Evolutionary conservation across 2,113 vertebrate genomes (phyloP), one percentile per base, ranked within the genome.

Genomic region (Glaucidium brasilianum): DNA sequence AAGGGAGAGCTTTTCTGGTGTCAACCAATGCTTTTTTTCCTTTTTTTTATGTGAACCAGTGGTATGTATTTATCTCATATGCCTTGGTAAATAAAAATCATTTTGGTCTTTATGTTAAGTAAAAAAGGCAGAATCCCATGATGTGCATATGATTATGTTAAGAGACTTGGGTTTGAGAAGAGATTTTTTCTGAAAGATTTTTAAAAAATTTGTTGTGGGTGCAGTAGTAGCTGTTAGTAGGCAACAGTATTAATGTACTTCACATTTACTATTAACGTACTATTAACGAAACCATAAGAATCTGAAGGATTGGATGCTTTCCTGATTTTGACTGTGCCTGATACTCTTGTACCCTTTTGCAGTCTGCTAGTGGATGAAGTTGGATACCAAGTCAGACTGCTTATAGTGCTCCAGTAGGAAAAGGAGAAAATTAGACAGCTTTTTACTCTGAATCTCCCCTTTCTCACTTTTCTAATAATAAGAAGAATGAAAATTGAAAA

Each of bases 21-120:
- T 59, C 15, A 45, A 2, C 0, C 23, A 19, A 11, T 43, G 29
- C 0, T 12, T 34, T 43, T 59, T 59, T 30, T 23, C 3, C 7
- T 2, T 2, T 17, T 21, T 45, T 45, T 41, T 9, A 30, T 34
- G 73, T 47, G 7, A 66, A 43, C 13, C 5, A 39, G 3, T 35
- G 6, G 3, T 34, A 39, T 16, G 2, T 20, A 13, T 72, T 50
- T 71, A 15, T 12, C 37, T 88, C 23, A 11, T 39, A 3, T 21
- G 4, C 2, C 6, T 58, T 53, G 6, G 9, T 49, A 63, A 56
- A 47, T 32, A 59, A 64, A 85, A 59, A 9, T 4, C 0, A 6
- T 92, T 69, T 67, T 59, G 6, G 1, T 39, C 17, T 55, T 8
- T 60, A 5, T 49, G 34, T 49, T 12, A 73, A n/a, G 2, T 19